Conservation (phyloP, 2,888 invertebrate species). For the Tachystola acroxantha region DNA sequence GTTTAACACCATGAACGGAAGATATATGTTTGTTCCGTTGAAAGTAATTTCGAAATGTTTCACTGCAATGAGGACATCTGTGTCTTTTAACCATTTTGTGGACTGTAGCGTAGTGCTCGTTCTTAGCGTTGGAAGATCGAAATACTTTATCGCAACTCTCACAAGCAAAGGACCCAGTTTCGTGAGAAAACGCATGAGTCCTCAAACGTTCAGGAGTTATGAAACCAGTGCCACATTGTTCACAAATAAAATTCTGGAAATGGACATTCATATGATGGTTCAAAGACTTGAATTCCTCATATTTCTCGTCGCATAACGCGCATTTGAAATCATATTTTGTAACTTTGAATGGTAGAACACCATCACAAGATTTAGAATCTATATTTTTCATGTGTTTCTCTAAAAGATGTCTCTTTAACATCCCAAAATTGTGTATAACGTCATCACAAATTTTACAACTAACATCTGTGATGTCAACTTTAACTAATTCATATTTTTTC, state of each 20-base stretch:
- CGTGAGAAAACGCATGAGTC: constrained; percentile 55
- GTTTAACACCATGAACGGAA: constrained; percentile 49
- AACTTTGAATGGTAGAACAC: constrained; percentile 56
- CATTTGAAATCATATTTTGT: constrained; percentile 43
- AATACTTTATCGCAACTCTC: constrained; percentile 70
- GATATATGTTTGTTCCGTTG: constrained; percentile 64
- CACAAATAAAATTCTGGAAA: constrained; percentile 65
- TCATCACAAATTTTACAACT: constrained; percentile 51
- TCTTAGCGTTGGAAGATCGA: constrained; percentile 59
- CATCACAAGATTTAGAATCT: constrained; percentile 39
- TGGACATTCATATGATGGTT: constrained; percentile 71
- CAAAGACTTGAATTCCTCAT: constrained; percentile 51
- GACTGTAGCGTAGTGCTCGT: constrained; percentile 67
- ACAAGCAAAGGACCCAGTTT: constrained; percentile 55
- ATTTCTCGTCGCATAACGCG: constrained; percentile 45
- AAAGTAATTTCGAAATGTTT: constrained; percentile 60
- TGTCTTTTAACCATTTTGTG: constrained; percentile 66
- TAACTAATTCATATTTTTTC: constrained; percentile 55
- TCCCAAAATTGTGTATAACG: constrained; percentile 27
- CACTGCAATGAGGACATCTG: constrained; percentile 58
- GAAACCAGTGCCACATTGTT: constrained; percentile 62
- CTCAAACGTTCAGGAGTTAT: constrained; percentile 56
- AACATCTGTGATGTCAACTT: constrained; percentile 55
- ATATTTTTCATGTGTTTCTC: constrained; percentile 42
- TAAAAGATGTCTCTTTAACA: constrained; percentile 48